Evolutionary conservation across 2,113 vertebrate species (phyloP).

Genomic region (Strix uralensis): DNA sequence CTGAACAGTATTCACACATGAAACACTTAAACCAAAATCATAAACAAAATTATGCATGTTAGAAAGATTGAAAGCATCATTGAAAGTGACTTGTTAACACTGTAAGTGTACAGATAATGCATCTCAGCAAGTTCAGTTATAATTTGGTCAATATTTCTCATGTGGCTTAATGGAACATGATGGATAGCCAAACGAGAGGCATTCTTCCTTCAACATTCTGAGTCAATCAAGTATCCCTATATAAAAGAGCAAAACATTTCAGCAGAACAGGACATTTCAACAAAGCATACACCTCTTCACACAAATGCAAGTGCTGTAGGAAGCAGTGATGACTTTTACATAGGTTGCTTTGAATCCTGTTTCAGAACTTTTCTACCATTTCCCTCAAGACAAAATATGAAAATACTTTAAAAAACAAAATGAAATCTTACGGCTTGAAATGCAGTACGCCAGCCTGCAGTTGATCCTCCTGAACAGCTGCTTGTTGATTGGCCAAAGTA

Average conservation of each 20-base stretch:
- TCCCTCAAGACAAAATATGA: not conserved
- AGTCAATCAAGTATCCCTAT: not conserved
- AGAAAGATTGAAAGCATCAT: not conserved
- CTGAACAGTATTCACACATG: not conserved
- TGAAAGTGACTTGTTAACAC: not conserved
- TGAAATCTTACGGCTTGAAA: conserved; percentile 87
- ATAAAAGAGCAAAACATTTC: not conserved
- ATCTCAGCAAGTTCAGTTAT: not conserved
- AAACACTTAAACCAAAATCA: not conserved
- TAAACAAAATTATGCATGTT: not conserved
- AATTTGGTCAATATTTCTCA: not conserved
- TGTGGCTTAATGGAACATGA: not conserved
- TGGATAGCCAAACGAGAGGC: not conserved
- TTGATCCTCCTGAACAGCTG: conserved; percentile 91
- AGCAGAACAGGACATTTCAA: not conserved
- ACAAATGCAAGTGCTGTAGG: not conserved
- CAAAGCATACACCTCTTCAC: not conserved
- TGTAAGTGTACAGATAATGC: not conserved
- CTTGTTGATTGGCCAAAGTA: conserved; percentile 88
- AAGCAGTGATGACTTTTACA: not conserved
- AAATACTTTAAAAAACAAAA: not conserved
- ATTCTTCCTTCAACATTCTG: not conserved
- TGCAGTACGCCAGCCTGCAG: conserved; percentile 88
- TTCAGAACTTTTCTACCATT: not conserved
- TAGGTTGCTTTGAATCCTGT: not conserved